Evolutionary conservation across 2,797 vertebrate genomes (phyloP).

Genomic region (Ptychobarbus kaznakovi): DNA sequence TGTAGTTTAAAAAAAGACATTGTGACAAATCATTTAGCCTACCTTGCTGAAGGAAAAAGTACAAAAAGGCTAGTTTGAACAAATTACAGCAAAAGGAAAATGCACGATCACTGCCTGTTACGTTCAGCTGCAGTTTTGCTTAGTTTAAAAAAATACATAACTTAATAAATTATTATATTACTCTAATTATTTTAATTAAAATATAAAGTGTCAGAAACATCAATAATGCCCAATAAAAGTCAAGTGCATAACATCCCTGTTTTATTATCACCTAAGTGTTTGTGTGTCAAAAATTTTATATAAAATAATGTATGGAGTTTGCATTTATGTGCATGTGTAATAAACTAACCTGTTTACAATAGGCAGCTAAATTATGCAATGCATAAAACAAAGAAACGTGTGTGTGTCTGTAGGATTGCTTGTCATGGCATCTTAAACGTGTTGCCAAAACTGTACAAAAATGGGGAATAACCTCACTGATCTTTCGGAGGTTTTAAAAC

Average conservation of each 20-base stretch:
- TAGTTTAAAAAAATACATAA: neutral
- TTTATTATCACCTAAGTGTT: neutral
- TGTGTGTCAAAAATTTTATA: neutral
- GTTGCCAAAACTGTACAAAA: neutral
- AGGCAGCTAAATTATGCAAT: neutral
- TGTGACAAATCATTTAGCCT: neutral
- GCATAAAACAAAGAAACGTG: neutral
- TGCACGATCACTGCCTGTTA: neutral
- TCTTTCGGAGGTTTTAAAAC: neutral
- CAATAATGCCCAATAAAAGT: neutral
- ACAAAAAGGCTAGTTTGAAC: neutral
- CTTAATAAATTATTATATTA: neutral
- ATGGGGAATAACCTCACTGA: neutral
- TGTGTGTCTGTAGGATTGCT: neutral
- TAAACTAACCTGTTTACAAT: neutral
- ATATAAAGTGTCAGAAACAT: neutral
- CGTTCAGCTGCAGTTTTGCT: neutral
- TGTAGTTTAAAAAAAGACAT: neutral
- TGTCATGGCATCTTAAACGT: constrained; percentile 9
- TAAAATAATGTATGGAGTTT: neutral
- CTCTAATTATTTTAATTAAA: neutral
- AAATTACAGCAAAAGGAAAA: neutral
- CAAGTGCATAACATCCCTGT: neutral
- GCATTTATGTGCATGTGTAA: neutral
- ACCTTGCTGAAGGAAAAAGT: neutral